A percentile compares a stretch with the other conserved stretches of the same genome.
Conservation (phyloP, 2,113 vertebrate species). For the Rafetus swinhoei region DNA sequence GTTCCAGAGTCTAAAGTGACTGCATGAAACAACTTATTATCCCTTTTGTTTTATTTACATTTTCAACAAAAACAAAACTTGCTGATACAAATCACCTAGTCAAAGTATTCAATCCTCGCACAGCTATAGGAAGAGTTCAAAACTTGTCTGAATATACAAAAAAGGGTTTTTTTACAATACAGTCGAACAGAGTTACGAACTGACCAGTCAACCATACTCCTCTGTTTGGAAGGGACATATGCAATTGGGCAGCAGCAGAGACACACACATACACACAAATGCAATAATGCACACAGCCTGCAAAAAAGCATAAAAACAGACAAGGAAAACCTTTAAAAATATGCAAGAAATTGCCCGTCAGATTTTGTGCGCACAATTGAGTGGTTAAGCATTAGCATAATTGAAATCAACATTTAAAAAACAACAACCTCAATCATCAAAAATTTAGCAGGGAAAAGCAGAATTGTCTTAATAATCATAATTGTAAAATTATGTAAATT, state of each 20-base stretch:
- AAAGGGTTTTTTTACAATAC: background rate
- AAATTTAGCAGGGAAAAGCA: background rate
- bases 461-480: slow-evolving; percentile 23
- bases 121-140: slow-evolving; percentile 20
- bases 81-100: background rate
- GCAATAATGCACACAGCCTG: background rate
- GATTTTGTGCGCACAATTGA: background rate
- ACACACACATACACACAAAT: too few relatives aligned
- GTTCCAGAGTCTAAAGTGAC: slow-evolving; percentile 47
- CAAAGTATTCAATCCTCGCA: slow-evolving; percentile 20
- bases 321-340: background rate
- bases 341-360: background rate
- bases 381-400: background rate
- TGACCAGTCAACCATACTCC: too few relatives aligned
- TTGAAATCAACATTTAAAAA: background rate
- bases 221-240: too few relatives aligned
- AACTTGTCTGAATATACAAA: background rate
- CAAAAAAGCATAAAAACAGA: background rate
- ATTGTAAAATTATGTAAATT: background rate
- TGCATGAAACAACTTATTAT: slow-evolving; percentile 35
- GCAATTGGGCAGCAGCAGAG: too few relatives aligned
- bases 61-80: background rate
- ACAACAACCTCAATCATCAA: background rate
- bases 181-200: too few relatives aligned
- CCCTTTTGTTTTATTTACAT: background rate